phyloP scores from a whole-genome alignment of 2,888 invertebrate species.

The Selenia dentaria region DNA sequence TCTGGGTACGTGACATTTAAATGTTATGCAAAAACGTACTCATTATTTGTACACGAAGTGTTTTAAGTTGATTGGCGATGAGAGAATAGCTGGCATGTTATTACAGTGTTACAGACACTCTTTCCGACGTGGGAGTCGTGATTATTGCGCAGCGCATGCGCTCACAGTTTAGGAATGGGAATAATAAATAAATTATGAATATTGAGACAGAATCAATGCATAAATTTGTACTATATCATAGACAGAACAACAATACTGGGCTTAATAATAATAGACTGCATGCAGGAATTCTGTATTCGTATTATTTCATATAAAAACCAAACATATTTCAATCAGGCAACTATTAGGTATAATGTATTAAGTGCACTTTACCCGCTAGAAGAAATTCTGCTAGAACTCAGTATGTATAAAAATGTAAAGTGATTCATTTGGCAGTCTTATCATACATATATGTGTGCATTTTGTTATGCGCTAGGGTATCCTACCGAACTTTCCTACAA shows the following conservation, averaged over 20 bases:
- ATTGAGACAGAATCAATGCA: slow-evolving; percentile 12
- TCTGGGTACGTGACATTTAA: slow-evolving; percentile 15
- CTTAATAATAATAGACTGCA: not conserved
- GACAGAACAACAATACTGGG: not conserved
- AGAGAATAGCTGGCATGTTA: slow-evolving; percentile 13
- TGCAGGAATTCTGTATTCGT: too few species aligned
- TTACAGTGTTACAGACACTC: slow-evolving; percentile 11
- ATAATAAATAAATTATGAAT: slow-evolving; percentile 10
- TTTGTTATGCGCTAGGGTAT: too few species aligned
- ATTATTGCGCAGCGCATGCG: slow-evolving; percentile 8
- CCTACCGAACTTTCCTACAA: too few species aligned
- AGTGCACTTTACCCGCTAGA: too few species aligned
- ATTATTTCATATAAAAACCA: too few species aligned
- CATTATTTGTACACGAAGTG: slow-evolving; percentile 41
- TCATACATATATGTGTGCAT: too few species aligned
- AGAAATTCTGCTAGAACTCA: too few species aligned
- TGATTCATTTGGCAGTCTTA: too few species aligned
- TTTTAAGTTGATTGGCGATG: slow-evolving; percentile 33
- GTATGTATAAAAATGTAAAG: too few species aligned
- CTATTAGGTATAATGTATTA: too few species aligned
- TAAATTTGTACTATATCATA: slow-evolving; percentile 4
- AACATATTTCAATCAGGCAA: too few species aligned
- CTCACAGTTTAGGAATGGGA: slow-evolving; percentile 15
- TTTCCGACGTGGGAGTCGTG: slow-evolving; percentile 24
- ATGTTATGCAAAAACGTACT: slow-evolving; percentile 23